Conservation (phyloP, 1,140 invertebrate species). For the Musca domestica region DNA sequence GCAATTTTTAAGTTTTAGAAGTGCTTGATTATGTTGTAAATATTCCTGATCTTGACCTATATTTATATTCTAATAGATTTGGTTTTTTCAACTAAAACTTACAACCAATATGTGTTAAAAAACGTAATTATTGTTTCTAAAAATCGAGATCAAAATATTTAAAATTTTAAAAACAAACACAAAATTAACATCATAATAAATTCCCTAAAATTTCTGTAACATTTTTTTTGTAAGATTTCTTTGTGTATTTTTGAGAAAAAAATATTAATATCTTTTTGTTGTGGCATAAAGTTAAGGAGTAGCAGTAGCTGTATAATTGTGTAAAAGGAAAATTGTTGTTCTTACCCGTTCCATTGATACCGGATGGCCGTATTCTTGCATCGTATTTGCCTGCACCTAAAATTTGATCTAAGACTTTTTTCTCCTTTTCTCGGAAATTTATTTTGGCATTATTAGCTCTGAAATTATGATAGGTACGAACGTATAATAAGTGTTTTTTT, state of each 20-base stretch:
- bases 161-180: too few species aligned
- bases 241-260: not conserved
- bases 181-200: too few species aligned
- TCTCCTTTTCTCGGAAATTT: slow-evolving; percentile 91
- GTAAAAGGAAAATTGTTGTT: not conserved
- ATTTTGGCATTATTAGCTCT: slow-evolving; percentile 69
- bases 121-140: too few species aligned
- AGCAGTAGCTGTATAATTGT: not conserved
- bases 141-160: too few species aligned
- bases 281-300: not conserved
- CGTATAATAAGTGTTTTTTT: slow-evolving; percentile 42
- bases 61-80: too few species aligned
- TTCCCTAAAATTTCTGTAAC: too few species aligned
- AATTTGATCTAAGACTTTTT: slow-evolving; percentile 89
- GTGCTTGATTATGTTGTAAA: too few species aligned
- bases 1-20: too few species aligned
- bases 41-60: too few species aligned
- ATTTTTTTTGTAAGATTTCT: not conserved
- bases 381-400: slow-evolving; percentile 87
- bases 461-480: slow-evolving; percentile 54
- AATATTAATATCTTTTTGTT: not conserved
- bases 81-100: too few species aligned
- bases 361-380: slow-evolving; percentile 86
- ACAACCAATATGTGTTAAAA: too few species aligned
- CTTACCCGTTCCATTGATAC: slow-evolving; percentile 89